Evolutionary conservation across 2,113 vertebrate species (phyloP), one percentile per base, ranked within the genome.

Genomic region (Manacus vitellinus): DNA sequence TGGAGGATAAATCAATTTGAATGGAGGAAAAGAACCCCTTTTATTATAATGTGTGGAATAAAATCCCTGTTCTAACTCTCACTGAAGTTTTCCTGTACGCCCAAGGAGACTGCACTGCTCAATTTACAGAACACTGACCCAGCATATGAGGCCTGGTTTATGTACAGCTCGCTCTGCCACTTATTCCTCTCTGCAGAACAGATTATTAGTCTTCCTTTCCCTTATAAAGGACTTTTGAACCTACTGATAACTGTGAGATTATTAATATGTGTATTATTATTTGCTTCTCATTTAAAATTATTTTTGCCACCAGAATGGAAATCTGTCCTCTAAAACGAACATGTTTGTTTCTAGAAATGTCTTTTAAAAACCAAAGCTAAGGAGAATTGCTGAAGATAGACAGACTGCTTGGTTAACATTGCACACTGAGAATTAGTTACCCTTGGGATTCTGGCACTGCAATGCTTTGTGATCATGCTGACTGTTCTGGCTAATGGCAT

Each of bases 21-120:
- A 66, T 19, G 14, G 27, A 56, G 44, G n/a, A 49, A 47, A 59
- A 54, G 30, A 10, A 0, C 0, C 3, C 3, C 39, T 25, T 74
- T 78, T 82, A 41, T 68, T 61, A 56, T 30, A 87, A 61, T 6
- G 3, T 78, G 20, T n/a, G 27, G 43, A 79, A 39, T 52, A 72
- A 82, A 88, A 68, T 52, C 33, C 15, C 7, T 75, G 15, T 79
- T 85, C 31, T 59, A 23, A 41, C 6, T 54, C 31, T 62, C 33
- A 16, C 8, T 72, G 52, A 94, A 82, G 71, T 73, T 72, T 63
- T 70, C 19, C 24, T 73, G 2, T 39, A 12, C 11, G 18, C 67
- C 52, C 21, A 74, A 52, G 56, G 52, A 79, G 44, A 63, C 20
- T 35, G 16, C 22, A n/a, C 31, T 75, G 52, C n/a, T 72, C 51